Evolutionary conservation across 2,113 vertebrate species (phyloP).

Genomic region (Myanophis thanlyinensis): DNA sequence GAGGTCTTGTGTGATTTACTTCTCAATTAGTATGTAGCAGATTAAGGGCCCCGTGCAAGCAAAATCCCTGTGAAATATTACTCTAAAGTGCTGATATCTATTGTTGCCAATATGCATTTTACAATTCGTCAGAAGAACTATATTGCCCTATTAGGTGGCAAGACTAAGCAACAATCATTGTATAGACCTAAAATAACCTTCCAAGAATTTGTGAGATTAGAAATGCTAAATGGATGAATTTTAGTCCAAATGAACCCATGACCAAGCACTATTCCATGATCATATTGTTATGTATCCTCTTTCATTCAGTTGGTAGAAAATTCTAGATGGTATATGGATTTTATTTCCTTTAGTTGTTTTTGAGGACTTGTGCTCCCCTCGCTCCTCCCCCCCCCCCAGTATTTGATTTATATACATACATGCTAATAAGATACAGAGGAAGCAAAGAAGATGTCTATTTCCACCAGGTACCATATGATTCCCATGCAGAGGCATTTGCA

Average conservation of each 20-base stretch:
- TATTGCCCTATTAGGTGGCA: background rate
- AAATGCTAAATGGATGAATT: background rate
- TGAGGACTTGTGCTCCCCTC: background rate
- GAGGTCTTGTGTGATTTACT: background rate
- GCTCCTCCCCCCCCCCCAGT: background rate
- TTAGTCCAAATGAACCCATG: background rate
- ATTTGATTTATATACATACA: background rate
- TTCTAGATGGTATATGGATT: background rate
- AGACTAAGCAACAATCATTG: background rate
- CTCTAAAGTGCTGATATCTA: background rate
- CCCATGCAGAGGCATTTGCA: background rate
- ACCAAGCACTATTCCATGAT: background rate
- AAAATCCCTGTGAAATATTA: background rate
- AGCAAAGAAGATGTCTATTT: background rate
- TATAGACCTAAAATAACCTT: background rate
- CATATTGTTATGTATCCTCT: background rate
- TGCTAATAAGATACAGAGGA: background rate
- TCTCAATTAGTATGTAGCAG: background rate
- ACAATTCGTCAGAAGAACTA: background rate
- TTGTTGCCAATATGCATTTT: background rate
- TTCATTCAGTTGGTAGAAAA: background rate
- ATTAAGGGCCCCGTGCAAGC: background rate
- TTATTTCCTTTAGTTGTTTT: background rate
- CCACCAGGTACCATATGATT: background rate
- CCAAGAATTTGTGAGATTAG: background rate